phyloP scores from a whole-genome alignment of 2,113 vertebrate species.

The Andinoacara biseriatus region DNA sequence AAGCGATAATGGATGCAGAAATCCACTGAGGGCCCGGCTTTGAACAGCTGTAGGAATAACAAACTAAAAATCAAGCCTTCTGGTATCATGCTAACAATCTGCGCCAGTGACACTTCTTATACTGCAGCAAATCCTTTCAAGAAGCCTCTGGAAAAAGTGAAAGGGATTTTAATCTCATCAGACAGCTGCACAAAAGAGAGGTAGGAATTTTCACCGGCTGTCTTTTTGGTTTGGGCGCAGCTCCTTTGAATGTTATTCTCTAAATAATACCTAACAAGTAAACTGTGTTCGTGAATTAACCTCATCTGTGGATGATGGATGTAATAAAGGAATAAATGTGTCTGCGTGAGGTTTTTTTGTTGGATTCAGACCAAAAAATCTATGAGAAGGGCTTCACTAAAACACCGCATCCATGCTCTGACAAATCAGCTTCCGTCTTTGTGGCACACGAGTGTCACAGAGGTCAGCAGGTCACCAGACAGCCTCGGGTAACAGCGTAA shows the following conservation, averaged over 20 bases:
- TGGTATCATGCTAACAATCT: slow-evolving; percentile 43
- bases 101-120: slow-evolving; percentile 10
- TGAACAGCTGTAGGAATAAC: slow-evolving; percentile 42
- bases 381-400: not conserved
- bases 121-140: slow-evolving; percentile 31
- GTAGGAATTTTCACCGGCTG: slow-evolving; percentile 7
- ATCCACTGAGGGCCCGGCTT: slow-evolving; percentile 30
- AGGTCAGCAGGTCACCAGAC: not conserved
- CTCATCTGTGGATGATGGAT: not conserved
- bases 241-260: slow-evolving; percentile 20
- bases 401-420: not conserved
- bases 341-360: not conserved
- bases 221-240: not conserved
- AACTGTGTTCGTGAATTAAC: slow-evolving; percentile 24
- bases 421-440: not conserved
- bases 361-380: not conserved
- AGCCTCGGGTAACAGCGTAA: not conserved
- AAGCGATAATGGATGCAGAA: slow-evolving; percentile 36
- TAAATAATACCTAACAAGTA: not conserved
- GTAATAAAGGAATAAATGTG: not conserved
- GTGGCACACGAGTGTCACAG: not conserved
- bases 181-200: slow-evolving; percentile 37
- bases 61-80: slow-evolving; percentile 34
- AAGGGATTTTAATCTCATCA: slow-evolving; percentile 28
- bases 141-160: slow-evolving; percentile 22